A percentile compares a stretch with the other conserved stretches of the same genome.
Evolutionary conservation across 2,113 vertebrate species (phyloP).

Genomic region (Sylvia atricapilla): DNA sequence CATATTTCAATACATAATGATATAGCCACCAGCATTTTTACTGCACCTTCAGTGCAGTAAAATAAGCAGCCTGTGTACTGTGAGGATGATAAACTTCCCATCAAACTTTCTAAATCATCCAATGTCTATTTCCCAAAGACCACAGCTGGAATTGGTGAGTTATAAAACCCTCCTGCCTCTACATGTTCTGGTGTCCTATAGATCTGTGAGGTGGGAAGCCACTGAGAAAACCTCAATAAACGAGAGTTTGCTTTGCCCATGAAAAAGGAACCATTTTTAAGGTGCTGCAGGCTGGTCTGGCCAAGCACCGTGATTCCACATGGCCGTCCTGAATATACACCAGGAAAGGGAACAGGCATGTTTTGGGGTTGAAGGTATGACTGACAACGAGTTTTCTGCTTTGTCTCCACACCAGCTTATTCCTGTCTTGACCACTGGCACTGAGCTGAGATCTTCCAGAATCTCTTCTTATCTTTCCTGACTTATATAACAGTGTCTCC

Average conservation of each 20-base stretch:
- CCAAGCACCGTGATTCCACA: accelerated
- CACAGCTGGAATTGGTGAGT: neutral
- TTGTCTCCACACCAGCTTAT: neutral
- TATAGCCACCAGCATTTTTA: neutral
- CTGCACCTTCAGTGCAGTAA: neutral
- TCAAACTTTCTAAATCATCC: neutral
- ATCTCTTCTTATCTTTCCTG: neutral
- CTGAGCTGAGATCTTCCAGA: neutral
- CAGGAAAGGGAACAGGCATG: neutral
- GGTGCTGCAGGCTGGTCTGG: neutral
- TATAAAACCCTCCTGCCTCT: neutral
- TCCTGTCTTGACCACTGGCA: neutral
- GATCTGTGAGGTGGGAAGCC: accelerated
- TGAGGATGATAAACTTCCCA: accelerated
- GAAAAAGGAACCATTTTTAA: accelerated
- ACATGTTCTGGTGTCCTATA: neutral
- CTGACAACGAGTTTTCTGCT: neutral
- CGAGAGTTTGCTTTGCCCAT: neutral
- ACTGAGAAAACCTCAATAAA: neutral
- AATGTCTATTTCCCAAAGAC: neutral
- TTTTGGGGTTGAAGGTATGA: neutral
- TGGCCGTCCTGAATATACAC: neutral
- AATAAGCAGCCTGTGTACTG: neutral
- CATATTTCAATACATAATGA: too few species aligned
- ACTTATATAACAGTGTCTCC: neutral